phyloP scores from a whole-genome alignment of 2,113 vertebrate species.

The Aphelocoma coerulescens region DNA sequence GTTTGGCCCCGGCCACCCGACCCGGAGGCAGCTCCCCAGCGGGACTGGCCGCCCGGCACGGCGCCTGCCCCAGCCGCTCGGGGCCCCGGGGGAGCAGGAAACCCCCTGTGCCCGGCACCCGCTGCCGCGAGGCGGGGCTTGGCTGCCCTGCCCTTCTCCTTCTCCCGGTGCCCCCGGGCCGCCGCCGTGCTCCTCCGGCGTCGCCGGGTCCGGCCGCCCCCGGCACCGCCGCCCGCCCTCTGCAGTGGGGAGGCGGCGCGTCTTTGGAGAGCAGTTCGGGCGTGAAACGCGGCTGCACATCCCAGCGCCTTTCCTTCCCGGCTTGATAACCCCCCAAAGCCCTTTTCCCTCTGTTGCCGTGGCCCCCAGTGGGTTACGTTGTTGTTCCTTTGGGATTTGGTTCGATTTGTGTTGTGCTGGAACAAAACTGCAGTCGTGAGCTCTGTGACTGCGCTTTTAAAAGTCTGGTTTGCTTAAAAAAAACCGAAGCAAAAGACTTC shows the following conservation, averaged over 20 bases:
- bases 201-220: neutral
- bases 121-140: neutral
- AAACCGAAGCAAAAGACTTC: neutral
- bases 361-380: neutral
- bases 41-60: neutral
- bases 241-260: neutral
- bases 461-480: neutral
- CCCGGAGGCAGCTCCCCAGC: neutral
- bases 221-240: neutral
- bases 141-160: neutral
- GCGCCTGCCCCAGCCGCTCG: neutral
- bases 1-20: neutral
- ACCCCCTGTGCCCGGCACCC: neutral
- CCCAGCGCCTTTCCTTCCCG: neutral
- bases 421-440: neutral
- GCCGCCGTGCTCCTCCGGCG: neutral
- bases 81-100: neutral
- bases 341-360: neutral
- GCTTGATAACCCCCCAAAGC: neutral
- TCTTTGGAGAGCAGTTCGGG: constrained; percentile 9
- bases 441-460: neutral
- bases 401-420: neutral
- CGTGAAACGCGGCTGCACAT: neutral
- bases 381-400: neutral
- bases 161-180: neutral